These are phyloP conservation scores for Diprion similis DNA, from an alignment of 1,140 invertebrate species.

Conservation along the genomic window DNA sequence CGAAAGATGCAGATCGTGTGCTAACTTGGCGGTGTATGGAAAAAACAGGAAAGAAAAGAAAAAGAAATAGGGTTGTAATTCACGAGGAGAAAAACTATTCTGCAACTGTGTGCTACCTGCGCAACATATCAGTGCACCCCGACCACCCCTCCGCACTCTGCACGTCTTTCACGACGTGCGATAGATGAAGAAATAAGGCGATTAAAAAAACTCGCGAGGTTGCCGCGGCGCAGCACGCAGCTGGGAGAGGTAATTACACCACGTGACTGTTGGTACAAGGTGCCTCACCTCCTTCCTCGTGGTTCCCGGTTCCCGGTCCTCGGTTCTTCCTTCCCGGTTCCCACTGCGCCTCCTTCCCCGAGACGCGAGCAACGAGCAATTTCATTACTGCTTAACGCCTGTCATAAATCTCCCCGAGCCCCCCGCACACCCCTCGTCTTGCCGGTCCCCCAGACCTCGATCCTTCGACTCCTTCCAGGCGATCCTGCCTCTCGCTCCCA, in stretches of 20 bases:
- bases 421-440: conserved; percentile 37
- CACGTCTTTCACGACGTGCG: conserved; percentile 33
- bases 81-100: too few relatives aligned
- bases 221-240: conserved; percentile 42
- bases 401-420: conserved; percentile 59
- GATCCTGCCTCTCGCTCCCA: conserved; percentile 24
- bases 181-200: conserved; percentile 42
- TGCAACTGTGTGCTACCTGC: too few relatives aligned
- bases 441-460: conserved; percentile 22
- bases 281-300: conserved; percentile 27
- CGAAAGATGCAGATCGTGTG: too few relatives aligned
- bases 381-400: conserved; percentile 65
- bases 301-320: conserved; percentile 19
- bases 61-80: too few relatives aligned
- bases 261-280: conserved; percentile 47
- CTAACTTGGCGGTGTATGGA: too few relatives aligned
- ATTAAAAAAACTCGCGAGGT: conserved; percentile 51
- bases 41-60: too few relatives aligned
- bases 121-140: too few relatives aligned
- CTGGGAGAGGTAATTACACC: conserved; percentile 50
- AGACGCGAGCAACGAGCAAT: conserved; percentile 63
- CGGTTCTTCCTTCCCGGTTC: conserved; percentile 29
- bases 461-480: conserved; percentile 27
- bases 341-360: conserved; percentile 38
- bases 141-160: too few relatives aligned